Evolutionary conservation across 2,113 vertebrate genomes (phyloP), one percentile per base, ranked within the genome.

Genomic region (Platichthys stellatus): DNA sequence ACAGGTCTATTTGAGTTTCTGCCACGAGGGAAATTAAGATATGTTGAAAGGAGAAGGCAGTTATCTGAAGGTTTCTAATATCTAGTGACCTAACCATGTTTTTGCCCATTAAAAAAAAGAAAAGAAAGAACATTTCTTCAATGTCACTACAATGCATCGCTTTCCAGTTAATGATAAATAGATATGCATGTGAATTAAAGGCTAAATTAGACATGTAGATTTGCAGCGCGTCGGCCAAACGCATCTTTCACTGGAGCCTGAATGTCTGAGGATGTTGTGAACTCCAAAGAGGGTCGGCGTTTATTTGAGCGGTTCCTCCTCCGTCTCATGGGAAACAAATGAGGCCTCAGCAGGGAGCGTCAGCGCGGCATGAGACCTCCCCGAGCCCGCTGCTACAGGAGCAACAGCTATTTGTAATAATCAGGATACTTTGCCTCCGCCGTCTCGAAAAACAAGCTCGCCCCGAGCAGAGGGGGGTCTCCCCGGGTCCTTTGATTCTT

Each of bases 401-500:
- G 73, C 79, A 72, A 51, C 69, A 64, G 60, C 83, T 74, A 64
- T 62, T 69, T 43, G 62, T 70, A 72, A 85, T 83, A 72, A 86
- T 88, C 69, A 72, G 60, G 64, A 87, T 76, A 78, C 56, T 85
- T 80, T 35, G 49, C 43, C 65, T 70, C 28, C 43, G 26, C 72
- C n/a, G 45, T 74, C 74, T 61, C 40, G 67, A 78, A 75, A 86
- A 84, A 81, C 63, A 82, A 78, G 49, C 56, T 60, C 4, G 12
- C 15, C 2, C 54, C 24, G 63, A 72, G 65, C 60, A 45, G 62
- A 75, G 62, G 75, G 85, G 82, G 76, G 77, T 88, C 80, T 73
- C 24, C 60, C 65, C 59, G 51, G 72, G 51, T 78, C 53, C 83
- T 90, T 87, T 90, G 76, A 89, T 89, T 81, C 67, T 67, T 80